Conservation (phyloP, 2,888 invertebrate genomes). For the Oegoconia quadripuncta region DNA sequence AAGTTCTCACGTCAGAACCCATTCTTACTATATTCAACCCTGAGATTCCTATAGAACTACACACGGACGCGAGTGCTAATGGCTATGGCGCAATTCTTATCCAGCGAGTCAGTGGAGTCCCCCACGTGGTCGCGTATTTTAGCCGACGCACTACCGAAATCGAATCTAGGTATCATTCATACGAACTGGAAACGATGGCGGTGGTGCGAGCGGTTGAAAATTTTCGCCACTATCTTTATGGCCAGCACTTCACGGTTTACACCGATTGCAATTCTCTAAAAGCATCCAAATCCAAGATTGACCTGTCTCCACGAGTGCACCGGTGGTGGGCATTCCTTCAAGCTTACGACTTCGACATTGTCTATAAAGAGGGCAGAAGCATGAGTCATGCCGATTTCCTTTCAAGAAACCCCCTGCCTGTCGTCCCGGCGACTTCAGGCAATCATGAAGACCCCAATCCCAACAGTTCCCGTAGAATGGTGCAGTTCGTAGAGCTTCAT, state of each 20-base stretch:
- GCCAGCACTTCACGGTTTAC: slow-evolving; percentile 11
- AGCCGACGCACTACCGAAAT: slow-evolving; percentile 11
- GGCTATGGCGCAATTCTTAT: slow-evolving; percentile 23
- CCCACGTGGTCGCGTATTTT: slow-evolving; percentile 12
- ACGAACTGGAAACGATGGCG: slow-evolving; percentile 22
- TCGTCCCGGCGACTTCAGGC: neutral
- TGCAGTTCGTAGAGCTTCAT: slow-evolving; percentile 21
- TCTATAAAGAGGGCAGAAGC: slow-evolving; percentile 13
- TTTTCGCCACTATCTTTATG: slow-evolving; percentile 16
- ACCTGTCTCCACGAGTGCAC: slow-evolving; percentile 17
- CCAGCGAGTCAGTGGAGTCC: slow-evolving; percentile 7
- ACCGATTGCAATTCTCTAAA: slow-evolving; percentile 19
- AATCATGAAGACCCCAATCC: neutral
- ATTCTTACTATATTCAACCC: slow-evolving; percentile 19
- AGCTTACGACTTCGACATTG: slow-evolving; percentile 20
- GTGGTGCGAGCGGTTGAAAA: slow-evolving; percentile 14
- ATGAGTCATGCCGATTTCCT: slow-evolving; percentile 25
- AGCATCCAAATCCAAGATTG: slow-evolving; percentile 13
- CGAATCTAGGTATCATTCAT: slow-evolving; percentile 20
- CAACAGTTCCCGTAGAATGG: slow-evolving; percentile 8
- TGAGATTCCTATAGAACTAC: slow-evolving; percentile 14
- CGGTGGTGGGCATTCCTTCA: slow-evolving; percentile 21
- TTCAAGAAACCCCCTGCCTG: slow-evolving; percentile 21
- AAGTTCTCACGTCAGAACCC: slow-evolving; percentile 17
- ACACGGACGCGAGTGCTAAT: slow-evolving; percentile 27